A percentile compares a stretch with the other conserved stretches of the same genome.
These are phyloP conservation scores for Egretta garzetta DNA, from an alignment of 2,113 vertebrate genomes.

Conservation along the genomic window DNA sequence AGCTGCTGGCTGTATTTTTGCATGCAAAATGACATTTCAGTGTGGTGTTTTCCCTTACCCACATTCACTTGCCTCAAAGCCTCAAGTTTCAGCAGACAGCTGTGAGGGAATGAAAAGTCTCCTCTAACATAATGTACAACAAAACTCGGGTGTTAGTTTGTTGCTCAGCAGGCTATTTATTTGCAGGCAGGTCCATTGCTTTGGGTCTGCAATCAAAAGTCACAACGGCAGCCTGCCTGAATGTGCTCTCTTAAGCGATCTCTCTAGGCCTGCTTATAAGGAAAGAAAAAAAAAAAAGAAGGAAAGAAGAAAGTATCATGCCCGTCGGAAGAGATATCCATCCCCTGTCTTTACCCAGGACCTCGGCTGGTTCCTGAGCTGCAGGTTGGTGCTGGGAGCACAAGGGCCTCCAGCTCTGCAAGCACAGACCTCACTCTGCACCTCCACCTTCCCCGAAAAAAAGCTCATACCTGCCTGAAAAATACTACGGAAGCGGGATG, in stretches of 20 bases:
- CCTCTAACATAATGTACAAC: background rate
- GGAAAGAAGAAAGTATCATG: background rate
- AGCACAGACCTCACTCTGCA: background rate
- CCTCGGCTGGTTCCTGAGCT: background rate
- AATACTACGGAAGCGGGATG: background rate
- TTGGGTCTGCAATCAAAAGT: background rate
- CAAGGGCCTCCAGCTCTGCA: background rate
- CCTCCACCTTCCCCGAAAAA: background rate
- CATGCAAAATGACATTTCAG: background rate
- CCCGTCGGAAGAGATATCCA: accelerated
- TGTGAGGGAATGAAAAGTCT: background rate
- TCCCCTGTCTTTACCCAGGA: background rate
- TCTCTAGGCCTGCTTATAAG: background rate
- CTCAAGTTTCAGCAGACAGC: background rate
- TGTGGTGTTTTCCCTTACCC: background rate
- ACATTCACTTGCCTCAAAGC: background rate
- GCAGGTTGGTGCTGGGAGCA: accelerated
- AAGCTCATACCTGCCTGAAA: background rate
- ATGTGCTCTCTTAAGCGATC: background rate
- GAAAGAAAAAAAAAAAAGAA: background rate
- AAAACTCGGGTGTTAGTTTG: background rate
- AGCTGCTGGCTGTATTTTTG: background rate
- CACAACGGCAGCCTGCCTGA: background rate
- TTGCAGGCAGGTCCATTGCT: background rate
- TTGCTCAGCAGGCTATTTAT: background rate